Evolutionary conservation across 1,140 invertebrate genomes (phyloP), one percentile per base, ranked within the genome.

Genomic region (Bombus sylvicola): DNA sequence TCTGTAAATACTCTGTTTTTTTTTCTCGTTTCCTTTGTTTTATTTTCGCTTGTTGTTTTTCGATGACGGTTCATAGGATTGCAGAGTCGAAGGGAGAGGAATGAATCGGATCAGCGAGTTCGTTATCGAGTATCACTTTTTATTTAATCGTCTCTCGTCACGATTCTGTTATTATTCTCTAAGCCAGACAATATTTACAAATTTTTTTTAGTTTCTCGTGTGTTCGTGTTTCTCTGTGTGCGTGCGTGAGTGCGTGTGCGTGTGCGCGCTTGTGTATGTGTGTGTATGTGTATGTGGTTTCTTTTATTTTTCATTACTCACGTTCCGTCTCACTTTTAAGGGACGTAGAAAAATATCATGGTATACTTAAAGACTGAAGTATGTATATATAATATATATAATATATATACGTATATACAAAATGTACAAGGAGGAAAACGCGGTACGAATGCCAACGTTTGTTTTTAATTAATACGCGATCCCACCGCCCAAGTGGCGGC

Each of bases 341-440:
- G 83, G 91, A 93, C 92, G 94, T 95, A 95, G 92, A 95, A 95
- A 95, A 95, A 95, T 95, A 95, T 95, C 92, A 95, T 92, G 93
- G 93, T 93, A 93, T 92, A 88, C 88, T 86, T 92, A 91, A 80
- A 72, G 90, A 75, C n/a, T 81, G 81, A 75, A 81, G 78, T 81
- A 69, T 75, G 81, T 87, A 74, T 86, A 79, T 84, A 77, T 83
- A 69, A n/a, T 76, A 68, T 81, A 80, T 85, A 62, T 78, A 73
- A 85, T 74, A 68, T 85, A 82, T 81, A 82, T 81, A 86, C 37
- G 76, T 85, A 81, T 87, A 83, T 91, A 91, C 90, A 90, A 80
- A 89, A 90, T 90, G 68, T 91, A 90, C 89, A 90, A 41, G 53
- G 41, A 15, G 2, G 15, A 18, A 79, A 66, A 83, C 84, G 80